Conservation (phyloP, 2,888 invertebrate species). For the Hypsopygia costalis region DNA sequence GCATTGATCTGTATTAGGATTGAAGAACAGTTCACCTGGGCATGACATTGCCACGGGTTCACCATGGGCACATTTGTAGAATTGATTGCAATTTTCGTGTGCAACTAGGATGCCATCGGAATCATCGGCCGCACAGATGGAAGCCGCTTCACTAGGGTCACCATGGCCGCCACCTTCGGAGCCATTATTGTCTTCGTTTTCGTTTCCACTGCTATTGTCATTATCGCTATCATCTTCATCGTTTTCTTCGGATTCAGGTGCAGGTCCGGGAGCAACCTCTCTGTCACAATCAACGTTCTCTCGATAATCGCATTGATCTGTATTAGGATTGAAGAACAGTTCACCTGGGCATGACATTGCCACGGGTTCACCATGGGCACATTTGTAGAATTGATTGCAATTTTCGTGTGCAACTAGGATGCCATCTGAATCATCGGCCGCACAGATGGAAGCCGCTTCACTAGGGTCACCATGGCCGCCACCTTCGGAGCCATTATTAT, state of each 20-base stretch:
- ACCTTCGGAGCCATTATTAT: too few relatives aligned
- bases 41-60: conserved; percentile 16
- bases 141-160: conserved; percentile 29
- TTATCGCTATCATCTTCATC: too few relatives aligned
- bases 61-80: too few relatives aligned
- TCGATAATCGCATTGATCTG: conserved; percentile 35
- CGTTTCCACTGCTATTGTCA: conserved; percentile 10
- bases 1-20: conserved; percentile 14
- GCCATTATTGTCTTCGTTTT: conserved; percentile 11
- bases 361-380: conserved; percentile 28
- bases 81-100: conserved; percentile 32
- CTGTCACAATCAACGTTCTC: conserved; percentile 31
- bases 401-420: conserved; percentile 26
- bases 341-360: conserved; percentile 21
- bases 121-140: conserved; percentile 28
- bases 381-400: conserved; percentile 36
- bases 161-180: conserved; percentile 10
- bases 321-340: conserved; percentile 28
- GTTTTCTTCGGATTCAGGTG: not conserved
- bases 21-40: conserved; percentile 23
- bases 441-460: not conserved
- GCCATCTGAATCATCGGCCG: conserved; percentile 1
- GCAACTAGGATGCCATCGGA: conserved; percentile 30
- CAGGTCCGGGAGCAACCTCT: conserved; percentile 20
- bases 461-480: not conserved